These are phyloP conservation scores for Dasysyrphus tricinctus DNA, from an alignment of 2,888 invertebrate species.

Conservation along the genomic window DNA sequence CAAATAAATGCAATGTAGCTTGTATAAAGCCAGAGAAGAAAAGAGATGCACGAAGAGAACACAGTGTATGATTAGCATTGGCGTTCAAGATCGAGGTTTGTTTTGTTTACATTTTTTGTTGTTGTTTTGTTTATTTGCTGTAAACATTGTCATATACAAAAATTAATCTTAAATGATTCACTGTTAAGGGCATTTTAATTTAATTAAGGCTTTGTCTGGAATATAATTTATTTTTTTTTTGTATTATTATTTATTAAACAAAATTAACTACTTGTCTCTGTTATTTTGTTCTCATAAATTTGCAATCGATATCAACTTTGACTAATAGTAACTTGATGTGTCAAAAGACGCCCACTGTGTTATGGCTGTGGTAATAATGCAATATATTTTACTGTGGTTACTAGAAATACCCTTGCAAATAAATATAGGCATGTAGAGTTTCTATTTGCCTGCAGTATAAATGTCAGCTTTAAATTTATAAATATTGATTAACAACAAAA, in stretches of 20 bases:
- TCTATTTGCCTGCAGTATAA: background rate
- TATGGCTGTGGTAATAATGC: background rate
- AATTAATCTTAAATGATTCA: conserved; percentile 25
- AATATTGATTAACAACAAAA: background rate
- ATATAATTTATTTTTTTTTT: background rate
- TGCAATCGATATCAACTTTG: background rate
- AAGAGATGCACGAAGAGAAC: conserved; percentile 29
- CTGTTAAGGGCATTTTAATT: conserved; percentile 40
- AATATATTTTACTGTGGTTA: background rate
- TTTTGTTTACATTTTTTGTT: conserved; percentile 27
- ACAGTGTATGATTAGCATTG: conserved; percentile 45
- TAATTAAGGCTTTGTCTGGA: conserved; percentile 31
- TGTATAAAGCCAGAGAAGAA: background rate
- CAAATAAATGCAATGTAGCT: background rate
- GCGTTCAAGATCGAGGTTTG: conserved; percentile 66
- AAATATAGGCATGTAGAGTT: too few species aligned
- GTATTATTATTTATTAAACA: background rate
- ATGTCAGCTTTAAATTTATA: conserved; percentile 19
- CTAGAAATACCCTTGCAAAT: background rate
- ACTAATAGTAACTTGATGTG: conserved; percentile 3
- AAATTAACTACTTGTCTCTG: background rate
- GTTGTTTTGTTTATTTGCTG: conserved; percentile 7
- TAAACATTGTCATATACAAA: conserved; percentile 21
- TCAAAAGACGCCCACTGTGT: conserved; percentile 29
- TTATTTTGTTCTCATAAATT: background rate